Conservation (phyloP, 1,140 invertebrate genomes). For the Pogonomyrmex barbatus region DNA sequence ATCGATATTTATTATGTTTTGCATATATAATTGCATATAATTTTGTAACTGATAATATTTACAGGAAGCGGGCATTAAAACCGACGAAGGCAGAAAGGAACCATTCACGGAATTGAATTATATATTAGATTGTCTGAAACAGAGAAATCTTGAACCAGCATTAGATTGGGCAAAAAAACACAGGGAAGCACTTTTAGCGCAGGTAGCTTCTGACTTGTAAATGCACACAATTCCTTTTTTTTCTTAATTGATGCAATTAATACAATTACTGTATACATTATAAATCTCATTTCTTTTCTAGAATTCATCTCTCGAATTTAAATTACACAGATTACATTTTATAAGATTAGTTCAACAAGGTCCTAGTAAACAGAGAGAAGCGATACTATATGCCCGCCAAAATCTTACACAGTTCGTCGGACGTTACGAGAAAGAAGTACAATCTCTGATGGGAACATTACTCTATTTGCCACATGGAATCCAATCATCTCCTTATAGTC, state of each 20-base stretch:
- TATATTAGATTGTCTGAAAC: conserved; percentile 93
- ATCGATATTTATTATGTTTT: not conserved
- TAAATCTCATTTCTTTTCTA: conserved; percentile 72
- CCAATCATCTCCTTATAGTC: conserved; percentile 92
- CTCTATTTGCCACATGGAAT: conserved; percentile 93
- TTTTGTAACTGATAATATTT: conserved; percentile 51
- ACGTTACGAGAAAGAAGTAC: conserved; percentile 94
- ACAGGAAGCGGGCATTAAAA: conserved; percentile 91
- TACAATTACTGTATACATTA: not conserved
- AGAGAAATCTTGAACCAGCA: conserved; percentile 92
- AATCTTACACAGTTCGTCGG: conserved; percentile 94
- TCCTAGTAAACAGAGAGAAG: conserved; percentile 89
- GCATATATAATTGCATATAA: not conserved
- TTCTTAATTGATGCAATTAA: not conserved
- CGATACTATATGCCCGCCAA: conserved; percentile 94
- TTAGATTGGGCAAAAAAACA: conserved; percentile 91
- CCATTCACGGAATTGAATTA: conserved; percentile 94
- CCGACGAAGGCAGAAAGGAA: conserved; percentile 91
- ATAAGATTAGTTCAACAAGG: conserved; percentile 91
- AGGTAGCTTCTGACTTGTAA: conserved; percentile 68
- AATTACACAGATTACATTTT: conserved; percentile 92
- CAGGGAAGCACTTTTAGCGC: conserved; percentile 88
- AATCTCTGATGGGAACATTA: conserved; percentile 95
- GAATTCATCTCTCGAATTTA: conserved; percentile 94
- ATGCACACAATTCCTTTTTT: not conserved